phyloP scores from a whole-genome alignment of 2,888 invertebrate species.

The Pammene aurita region DNA sequence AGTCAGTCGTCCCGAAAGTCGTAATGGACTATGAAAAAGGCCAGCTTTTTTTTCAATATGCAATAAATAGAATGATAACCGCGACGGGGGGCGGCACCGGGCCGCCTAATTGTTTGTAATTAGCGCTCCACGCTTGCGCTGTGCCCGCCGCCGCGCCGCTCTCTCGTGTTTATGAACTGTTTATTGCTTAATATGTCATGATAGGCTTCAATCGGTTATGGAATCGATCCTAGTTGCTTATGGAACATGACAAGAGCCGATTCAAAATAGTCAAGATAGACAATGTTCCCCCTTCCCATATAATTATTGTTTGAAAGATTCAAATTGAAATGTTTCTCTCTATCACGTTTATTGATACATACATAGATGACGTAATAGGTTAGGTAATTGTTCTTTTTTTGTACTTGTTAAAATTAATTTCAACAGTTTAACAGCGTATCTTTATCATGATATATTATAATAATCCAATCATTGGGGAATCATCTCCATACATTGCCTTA shows the following conservation, averaged over 20 bases:
- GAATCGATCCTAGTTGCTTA: constrained; percentile 46
- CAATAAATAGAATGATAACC: constrained; percentile 71
- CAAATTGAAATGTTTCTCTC: background rate
- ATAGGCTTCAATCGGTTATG: constrained; percentile 51
- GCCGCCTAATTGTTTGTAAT: constrained; percentile 77
- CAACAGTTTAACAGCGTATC: too few species aligned
- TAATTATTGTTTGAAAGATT: constrained; percentile 14
- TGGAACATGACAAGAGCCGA: constrained; percentile 43
- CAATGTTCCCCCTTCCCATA: constrained; percentile 8
- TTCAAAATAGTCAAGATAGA: constrained; percentile 16
- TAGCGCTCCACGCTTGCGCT: constrained; percentile 59
- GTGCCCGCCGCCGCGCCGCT: constrained; percentile 44
- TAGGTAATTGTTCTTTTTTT: background rate
- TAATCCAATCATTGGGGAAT: too few species aligned
- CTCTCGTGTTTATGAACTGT: constrained; percentile 71
- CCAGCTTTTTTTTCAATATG: constrained; percentile 71
- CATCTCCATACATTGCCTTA: too few species aligned
- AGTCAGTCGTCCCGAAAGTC: constrained; percentile 52
- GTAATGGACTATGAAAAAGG: constrained; percentile 56
- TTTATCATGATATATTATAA: too few species aligned
- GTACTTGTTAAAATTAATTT: too few species aligned
- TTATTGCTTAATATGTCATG: constrained; percentile 78
- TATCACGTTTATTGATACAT: too few species aligned
- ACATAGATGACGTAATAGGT: background rate
- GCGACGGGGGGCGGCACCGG: constrained; percentile 61